Base-by-base conservation (phyloP, 2,797 vertebrate species). In the Eulemur mongoz region DNA sequence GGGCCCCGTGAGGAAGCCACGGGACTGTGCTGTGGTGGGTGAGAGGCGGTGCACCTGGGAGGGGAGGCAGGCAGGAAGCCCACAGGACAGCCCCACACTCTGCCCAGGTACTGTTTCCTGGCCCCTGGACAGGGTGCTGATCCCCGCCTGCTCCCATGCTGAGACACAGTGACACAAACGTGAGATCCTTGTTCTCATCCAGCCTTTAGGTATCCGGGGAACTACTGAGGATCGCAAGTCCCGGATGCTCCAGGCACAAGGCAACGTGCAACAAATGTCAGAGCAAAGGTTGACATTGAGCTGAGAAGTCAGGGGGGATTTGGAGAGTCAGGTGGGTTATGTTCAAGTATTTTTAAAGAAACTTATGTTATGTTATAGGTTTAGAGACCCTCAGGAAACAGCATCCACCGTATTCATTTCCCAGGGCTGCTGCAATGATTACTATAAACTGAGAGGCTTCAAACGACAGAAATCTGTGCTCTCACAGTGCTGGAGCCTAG, bases 21-120 rank as follows among this genome's bases (percentile, higher is more conserved):
- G 1, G 59, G 40, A 27, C 15, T 1, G 14, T 6, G 45, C 45
- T 6, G 0, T 2, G 18, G 25, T 6, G 2, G 73, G 30, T 0
- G 1, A 32, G 27, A 69, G 17, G 52, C 4, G 7, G 43, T 4
- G 18, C 22, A 10, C 5, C 15, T 57, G 25, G 50, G 23, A 35
- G 18, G 20, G 43, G 5, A 20, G 23, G 12, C 11, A 1, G 0
- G 45, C 25, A 32, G 17, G 7, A 80, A 57, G 22, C 43, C 22
- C 43, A 22, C 1, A 0, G 2, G 11, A 52, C 2, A 73, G 59
- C 40, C 18, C 14, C 15, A 9, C 0, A 4, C 32, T 76, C 30
- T 32, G 10, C n/a, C 38, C 12, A 38, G 22, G 67, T 30, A 30
- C n/a, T 8, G n/a, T 38, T 50, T 75, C 70, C 80, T 57, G 76